Percentiles rank a stretch among this genome's conserved stretches.
phyloP scores from a whole-genome alignment of 2,888 invertebrate species.

The Chrysopilus asiliformis region DNA sequence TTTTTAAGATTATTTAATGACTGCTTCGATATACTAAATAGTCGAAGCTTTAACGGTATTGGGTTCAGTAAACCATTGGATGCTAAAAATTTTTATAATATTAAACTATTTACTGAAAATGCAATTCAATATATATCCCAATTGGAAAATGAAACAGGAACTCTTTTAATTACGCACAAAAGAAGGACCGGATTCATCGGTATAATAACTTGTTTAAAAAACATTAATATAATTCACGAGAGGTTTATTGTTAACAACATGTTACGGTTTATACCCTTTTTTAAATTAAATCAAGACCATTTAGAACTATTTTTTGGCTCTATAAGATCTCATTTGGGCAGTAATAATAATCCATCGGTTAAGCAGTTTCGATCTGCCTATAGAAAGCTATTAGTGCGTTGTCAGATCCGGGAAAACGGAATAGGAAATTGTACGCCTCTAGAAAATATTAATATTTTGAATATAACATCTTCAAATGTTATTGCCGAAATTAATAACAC shows the following conservation, averaged over 20 bases:
- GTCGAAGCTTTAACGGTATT: background rate
- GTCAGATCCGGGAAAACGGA: constrained; percentile 3
- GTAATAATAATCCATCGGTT: constrained; percentile 1
- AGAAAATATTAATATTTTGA: constrained; percentile 1
- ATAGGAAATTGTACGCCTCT: constrained; percentile 7
- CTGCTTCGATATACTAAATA: constrained; percentile 1
- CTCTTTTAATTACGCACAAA: background rate
- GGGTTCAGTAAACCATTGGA: background rate
- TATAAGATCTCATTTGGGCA: constrained; percentile 1
- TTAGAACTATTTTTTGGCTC: too few species aligned
- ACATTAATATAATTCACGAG: background rate
- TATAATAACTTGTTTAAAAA: background rate
- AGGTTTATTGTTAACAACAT: background rate
- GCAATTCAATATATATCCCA: constrained; percentile 4
- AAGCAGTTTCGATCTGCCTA: background rate
- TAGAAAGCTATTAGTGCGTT: constrained; percentile 5
- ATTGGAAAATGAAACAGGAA: background rate
- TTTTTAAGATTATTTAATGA: constrained; percentile 3
- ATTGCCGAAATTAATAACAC: constrained; percentile 1
- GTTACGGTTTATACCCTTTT: constrained; percentile 1
- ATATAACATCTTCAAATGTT: background rate
- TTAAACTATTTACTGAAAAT: background rate
- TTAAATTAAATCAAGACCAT: constrained; percentile 7
- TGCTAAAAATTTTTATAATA: background rate
- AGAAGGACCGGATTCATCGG: constrained; percentile 3